Evolutionary conservation across 2,888 invertebrate species (phyloP), one percentile per base, ranked within the genome.

Genomic region (Macrosiphum euphorbiae): DNA sequence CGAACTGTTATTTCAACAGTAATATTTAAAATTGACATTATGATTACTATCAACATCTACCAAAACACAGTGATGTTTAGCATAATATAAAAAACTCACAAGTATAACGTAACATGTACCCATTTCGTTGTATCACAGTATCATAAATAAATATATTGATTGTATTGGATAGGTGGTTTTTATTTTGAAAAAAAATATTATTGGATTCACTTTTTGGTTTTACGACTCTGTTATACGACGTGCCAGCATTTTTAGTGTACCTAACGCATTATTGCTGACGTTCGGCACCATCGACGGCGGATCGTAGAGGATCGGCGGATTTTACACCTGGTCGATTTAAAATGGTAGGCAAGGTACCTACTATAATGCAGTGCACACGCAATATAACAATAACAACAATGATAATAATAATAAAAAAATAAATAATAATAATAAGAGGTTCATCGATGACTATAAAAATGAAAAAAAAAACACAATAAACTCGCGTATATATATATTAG

Each of bases 271-370:
- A 78, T 28, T 26, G 44, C 26, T 85, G 85, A 26, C 26, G 44
- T 26, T 44, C 44, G 11, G 44, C 85, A 44, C 41, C 26, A 5
- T 44, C 85, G 44, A 85, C 85, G 8, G 26, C 11, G 44, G 78
- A 78, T 35, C 35, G 78, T 44, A 10, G 26, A 11, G 85, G 35
- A 35, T 35, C 35, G 78, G 78, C 78, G 78, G 78, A 78, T 78
- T 85, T 85, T 85, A 26, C 85, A 85, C 85, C 85, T 85, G 85
- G 44, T 11, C 44, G 85, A 85, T 85, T 85, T 44, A 85, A 85
- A 44, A 85, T 35, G 35, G 78, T 78, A 78, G 78, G 78, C 13
- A 85, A 78, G 20, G 78, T 8, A 78, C 78, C 16, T 67, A 67
- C 35, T 67, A 44, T 85, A 85, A 85, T 85, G 35, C 44, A 28